phyloP scores from a whole-genome alignment of 1,140 invertebrate species.

The Drosophila punjabiensis region DNA sequence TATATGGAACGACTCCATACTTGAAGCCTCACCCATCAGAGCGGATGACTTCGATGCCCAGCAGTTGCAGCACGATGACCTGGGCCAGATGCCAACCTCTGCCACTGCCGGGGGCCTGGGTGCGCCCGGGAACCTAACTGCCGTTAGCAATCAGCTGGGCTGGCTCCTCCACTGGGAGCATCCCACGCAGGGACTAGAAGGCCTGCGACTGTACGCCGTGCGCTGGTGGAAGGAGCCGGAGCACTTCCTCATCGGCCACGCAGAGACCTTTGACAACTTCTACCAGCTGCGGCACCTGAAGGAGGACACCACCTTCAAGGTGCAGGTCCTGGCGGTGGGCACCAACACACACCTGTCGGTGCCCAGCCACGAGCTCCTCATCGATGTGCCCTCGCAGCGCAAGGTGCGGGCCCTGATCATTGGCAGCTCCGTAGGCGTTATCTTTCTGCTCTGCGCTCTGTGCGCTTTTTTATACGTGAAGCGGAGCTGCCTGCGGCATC shows the following conservation, averaged over 20 bases:
- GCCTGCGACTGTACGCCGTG: conserved; percentile 87
- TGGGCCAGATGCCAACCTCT: conserved; percentile 56
- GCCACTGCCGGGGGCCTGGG: conserved; percentile 85
- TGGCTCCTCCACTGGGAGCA: conserved; percentile 91
- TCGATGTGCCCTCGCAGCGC: conserved; percentile 88
- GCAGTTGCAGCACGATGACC: conserved; percentile 59
- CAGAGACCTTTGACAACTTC: conserved; percentile 88
- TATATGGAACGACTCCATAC: not conserved
- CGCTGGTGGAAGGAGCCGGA: conserved; percentile 88
- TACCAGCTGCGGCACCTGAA: conserved; percentile 88
- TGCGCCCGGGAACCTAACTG: conserved; percentile 89
- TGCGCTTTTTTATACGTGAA: conserved; percentile 88
- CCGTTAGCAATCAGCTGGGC: conserved; percentile 86
- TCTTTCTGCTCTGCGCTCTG: conserved; percentile 87
- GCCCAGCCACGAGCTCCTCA: conserved; percentile 86
- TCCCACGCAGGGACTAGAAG: conserved; percentile 87
- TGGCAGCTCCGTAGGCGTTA: conserved; percentile 87
- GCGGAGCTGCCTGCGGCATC: conserved; percentile 76
- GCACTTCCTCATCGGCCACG: conserved; percentile 87
- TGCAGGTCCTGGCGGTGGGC: conserved; percentile 89
- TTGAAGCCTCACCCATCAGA: conserved; percentile 41
- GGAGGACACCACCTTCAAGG: conserved; percentile 89
- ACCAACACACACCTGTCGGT: conserved; percentile 86
- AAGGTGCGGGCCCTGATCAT: conserved; percentile 88
- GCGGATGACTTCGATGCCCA: conserved; percentile 61